Conservation (phyloP, 2,113 vertebrate genomes). For the Aphelocoma coerulescens region DNA sequence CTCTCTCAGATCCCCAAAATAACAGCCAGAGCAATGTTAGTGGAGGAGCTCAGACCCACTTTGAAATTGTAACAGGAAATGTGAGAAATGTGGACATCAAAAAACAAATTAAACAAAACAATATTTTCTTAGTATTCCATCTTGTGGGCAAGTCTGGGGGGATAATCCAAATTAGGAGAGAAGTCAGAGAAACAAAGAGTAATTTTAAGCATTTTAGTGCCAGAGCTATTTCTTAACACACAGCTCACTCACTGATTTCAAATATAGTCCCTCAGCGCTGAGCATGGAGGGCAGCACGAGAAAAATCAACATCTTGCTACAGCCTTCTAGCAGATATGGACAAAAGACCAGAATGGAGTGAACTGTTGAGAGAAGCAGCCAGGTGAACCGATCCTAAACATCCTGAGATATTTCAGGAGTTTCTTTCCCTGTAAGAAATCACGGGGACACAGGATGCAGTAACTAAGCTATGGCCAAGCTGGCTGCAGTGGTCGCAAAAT, state of each 20-base stretch:
- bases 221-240: conserved; percentile 61
- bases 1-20: conserved; percentile 6
- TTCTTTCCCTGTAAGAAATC: neutral
- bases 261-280: neutral
- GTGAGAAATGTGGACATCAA: conserved; percentile 27
- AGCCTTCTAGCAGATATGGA: neutral
- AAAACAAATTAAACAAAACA: conserved; percentile 32
- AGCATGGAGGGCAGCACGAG: neutral
- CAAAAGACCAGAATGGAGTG: neutral
- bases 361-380: neutral
- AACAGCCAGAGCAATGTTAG: neutral
- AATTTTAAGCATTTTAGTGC: conserved; percentile 36
- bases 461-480: neutral
- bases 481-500: neutral
- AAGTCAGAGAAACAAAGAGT: conserved; percentile 54
- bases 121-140: conserved; percentile 50
- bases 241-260: conserved; percentile 30
- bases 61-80: conserved; percentile 35
- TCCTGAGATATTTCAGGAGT: neutral
- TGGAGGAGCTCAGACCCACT: neutral
- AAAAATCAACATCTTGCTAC: neutral
- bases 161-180: conserved; percentile 54
- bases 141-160: neutral
- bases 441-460: neutral
- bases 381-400: neutral